Evolutionary conservation across 2,113 vertebrate species (phyloP), one percentile per base, ranked within the genome.

Genomic region (Taxidea taxus): DNA sequence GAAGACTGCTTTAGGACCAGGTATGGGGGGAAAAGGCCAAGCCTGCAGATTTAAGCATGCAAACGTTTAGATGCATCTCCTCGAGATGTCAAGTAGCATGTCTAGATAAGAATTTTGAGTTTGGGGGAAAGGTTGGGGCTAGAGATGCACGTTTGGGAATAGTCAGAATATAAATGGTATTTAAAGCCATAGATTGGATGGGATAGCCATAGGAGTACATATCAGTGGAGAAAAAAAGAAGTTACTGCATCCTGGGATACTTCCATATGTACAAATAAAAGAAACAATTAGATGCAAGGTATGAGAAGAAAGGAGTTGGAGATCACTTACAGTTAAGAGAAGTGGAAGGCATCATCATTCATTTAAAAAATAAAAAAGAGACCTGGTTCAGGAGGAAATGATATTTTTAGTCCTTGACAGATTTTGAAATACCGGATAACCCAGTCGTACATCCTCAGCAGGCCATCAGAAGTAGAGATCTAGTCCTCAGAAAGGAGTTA

Each of bases 281-380:
- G 49, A 82, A 84, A 84, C 29, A 6, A 60, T 27, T 70, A 15
- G n/a, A 64, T 88, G 9, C n/a, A 49, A 37, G 25, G 27, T 58
- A 60, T 47, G 42, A 96, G 54, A 87, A 60, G n/a, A 93, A 47
- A 58, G 25, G 39, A 87, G 13, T 87, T 91, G 27, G 54, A 85
- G 25, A 39, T 64, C 44, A 93, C 16, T 47, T 34, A 44, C 2
- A 87, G 12, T 89, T 74, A 51, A 23, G 42, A 89, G 25, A 13
- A 91, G 10, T 91, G 8, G 37, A 82, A 88, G 78, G 7, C 25
- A 47, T 94, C 77, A n/a, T 64, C 42, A 58, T 89, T 83, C 1
- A 42, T 72, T 83, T 18, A 81, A 96, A 91, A 95, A 80, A 25
- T 86, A 42, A 49, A 31, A 95, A 91, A 54, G 56, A 90, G 25